Conservation (phyloP, 2,113 vertebrate genomes). For the Meles meles region DNA sequence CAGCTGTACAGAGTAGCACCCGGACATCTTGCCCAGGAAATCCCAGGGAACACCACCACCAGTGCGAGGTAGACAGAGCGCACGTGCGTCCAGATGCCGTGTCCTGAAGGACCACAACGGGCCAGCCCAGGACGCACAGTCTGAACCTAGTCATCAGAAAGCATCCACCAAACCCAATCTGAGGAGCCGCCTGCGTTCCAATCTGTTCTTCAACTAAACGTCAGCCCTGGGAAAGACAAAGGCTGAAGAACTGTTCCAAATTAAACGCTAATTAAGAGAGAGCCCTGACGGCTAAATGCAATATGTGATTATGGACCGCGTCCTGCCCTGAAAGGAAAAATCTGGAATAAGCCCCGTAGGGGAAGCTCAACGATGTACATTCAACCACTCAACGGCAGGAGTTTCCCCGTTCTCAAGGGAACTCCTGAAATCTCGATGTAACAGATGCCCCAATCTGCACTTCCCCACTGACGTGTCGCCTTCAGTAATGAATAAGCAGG, state of each 20-base stretch:
- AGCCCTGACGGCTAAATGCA: not conserved
- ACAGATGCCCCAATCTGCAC: not conserved
- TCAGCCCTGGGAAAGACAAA: not conserved
- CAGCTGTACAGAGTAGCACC: not conserved
- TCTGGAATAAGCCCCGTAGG: not conserved
- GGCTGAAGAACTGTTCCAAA: not conserved
- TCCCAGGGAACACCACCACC: not conserved
- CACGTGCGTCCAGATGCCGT: not conserved
- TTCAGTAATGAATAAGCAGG: not conserved
- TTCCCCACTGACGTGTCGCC: not conserved
- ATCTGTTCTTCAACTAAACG: not conserved
- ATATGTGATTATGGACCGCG: fast-evolving
- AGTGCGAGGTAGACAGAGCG: fast-evolving
- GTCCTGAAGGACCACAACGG: not conserved
- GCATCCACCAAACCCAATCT: not conserved
- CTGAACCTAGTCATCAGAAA: not conserved
- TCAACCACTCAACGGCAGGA: not conserved
- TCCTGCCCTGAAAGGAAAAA: not conserved
- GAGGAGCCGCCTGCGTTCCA: not conserved
- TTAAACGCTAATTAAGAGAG: not conserved
- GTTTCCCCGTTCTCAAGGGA: not conserved
- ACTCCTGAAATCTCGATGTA: not conserved
- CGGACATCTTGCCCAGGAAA: not conserved
- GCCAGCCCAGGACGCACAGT: not conserved
- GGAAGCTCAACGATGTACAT: not conserved